Base-by-base conservation (phyloP, 30 jellyfish, hydroid and myxozoan species). In the Hydractinia symbiolongicarpus region DNA sequence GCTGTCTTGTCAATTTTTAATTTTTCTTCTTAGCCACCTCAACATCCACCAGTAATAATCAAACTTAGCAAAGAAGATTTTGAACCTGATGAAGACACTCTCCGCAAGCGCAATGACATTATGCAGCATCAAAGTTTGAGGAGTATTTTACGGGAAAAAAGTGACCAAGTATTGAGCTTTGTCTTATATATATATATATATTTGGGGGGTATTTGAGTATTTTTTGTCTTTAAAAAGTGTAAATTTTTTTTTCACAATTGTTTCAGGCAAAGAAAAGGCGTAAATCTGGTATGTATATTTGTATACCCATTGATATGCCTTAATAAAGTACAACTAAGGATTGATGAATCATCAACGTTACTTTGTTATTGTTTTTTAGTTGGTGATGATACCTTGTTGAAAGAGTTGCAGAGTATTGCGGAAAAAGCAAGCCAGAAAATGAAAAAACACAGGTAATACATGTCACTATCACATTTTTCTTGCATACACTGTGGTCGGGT, bases 61-160 rank as follows among this genome's bases (percentile, higher is more conserved):
- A 78, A 77, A 60, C 85, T 77, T 61, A 30, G 62, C 5, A 77
- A 77, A 77, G 85, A 77, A 54, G 85, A 77, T 77, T 77, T 77
- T 54, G 85, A 52, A 54, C 40, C 85, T 17, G 81, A 77, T 72
- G 81, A 72, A 20, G 81, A 72, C 9, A 14, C 44, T 0, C 44
- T 30, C 44, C 44, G 69, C 19, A 16, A 58, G 1, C 19, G 69
- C 19, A 16, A 58, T 58, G 69, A 11, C 69, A 58, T n/a, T 57
- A 57, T 13, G 19, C 19, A 16, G 17, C 69, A 58, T 16, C 19
- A 16, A 16, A 58, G 15, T 13, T 58, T 58, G 3, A 0, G 69
- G 2, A 16, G 44, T 30, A 58, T 16, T 58, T 16, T 58, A 58
- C 15, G 19, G 69, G 69, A 11, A 11, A 11, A 13, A 58, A 11